Evolutionary conservation across 92 coral and sea anemone species (phyloP), one percentile per base, ranked within the genome.

Genomic region (Bergia sp.): DNA sequence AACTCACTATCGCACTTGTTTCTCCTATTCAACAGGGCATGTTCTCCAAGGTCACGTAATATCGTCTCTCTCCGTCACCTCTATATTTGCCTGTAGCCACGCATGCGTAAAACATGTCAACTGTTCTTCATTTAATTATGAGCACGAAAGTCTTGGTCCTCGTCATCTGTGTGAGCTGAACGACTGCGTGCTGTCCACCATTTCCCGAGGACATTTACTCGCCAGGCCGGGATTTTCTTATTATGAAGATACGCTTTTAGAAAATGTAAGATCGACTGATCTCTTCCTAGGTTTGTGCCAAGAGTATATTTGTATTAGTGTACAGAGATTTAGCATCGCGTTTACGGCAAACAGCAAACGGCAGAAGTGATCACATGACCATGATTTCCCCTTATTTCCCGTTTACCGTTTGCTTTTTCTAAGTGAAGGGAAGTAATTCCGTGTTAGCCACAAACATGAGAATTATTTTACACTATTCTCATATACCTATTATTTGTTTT

Each of bases 11-110:
- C 13, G 38, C 38, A 7, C 21, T 39, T 74, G 78, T 74, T 42
- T 11, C 7, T 77, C 39, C 50, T 23, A 38, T 81, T 66, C 38
- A 20, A 40, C 86, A 81, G 86, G 86, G 50, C 74, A 58, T 29
- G 6, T 40, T 58, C 86, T 81, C 21, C 6, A 21, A 38, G 86
- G 73, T 57, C 86, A 81, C 74, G 86, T 81, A 75, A 64, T 81
- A 58, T 58, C 75, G 37, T 16, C 86, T 5, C 37, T 81, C 8
- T 81, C 73, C 49, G 45, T 81, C 40, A 58, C 57, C 45, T 81
- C 86, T 43, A 58, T 81, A 58, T 38, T 81, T 81, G 47, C 75
- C 18, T 81, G 86, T n/a, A 81, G 86, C 55, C 86, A 81, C 86
- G 86, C 86, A 81, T 81, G 86, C 74, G 75, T 81, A 12, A 81